phyloP scores from a whole-genome alignment of 2,888 invertebrate genomes.

The Ochropacha duplaris region DNA sequence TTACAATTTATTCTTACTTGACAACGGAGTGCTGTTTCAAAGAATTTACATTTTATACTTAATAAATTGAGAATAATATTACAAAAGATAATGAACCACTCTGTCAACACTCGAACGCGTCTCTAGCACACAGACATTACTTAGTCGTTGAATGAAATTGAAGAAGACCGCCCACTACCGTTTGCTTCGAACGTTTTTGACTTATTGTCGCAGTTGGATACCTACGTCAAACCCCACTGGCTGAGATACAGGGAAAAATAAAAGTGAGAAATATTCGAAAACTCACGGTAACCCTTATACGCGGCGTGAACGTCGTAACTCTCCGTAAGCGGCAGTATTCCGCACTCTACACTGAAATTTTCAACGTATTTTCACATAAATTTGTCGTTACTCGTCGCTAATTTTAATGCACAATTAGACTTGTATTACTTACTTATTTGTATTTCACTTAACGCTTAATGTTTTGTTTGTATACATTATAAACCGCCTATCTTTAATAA shows the following conservation, averaged over 20 bases:
- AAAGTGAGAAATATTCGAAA: conserved; percentile 23
- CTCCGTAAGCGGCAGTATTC: conserved; percentile 33
- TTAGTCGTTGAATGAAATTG: conserved; percentile 38
- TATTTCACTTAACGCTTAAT: not conserved
- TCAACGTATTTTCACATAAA: conserved; percentile 37
- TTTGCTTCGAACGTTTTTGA: conserved; percentile 5
- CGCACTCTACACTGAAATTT: conserved; percentile 33
- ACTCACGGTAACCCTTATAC: conserved; percentile 22
- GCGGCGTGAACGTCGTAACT: conserved; percentile 25
- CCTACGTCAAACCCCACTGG: not conserved
- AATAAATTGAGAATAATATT: conserved; percentile 29
- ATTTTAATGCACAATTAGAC: conserved; percentile 21
- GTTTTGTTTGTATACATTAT: too few relatives aligned
- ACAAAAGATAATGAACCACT: conserved; percentile 52
- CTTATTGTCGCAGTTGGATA: not conserved
- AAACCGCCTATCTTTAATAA: too few relatives aligned
- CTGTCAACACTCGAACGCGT: conserved; percentile 43
- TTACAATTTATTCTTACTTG: not conserved
- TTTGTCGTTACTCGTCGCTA: conserved; percentile 29
- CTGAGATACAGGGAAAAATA: not conserved
- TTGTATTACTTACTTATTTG: not conserved
- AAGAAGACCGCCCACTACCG: conserved; percentile 28
- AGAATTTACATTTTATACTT: conserved; percentile 1
- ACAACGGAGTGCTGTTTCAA: not conserved
- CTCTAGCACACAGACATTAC: conserved; percentile 28